A percentile compares a stretch with the other conserved stretches of the same genome.
Conservation (phyloP, 2,797 vertebrate species). For the Poecilia velifera region DNA sequence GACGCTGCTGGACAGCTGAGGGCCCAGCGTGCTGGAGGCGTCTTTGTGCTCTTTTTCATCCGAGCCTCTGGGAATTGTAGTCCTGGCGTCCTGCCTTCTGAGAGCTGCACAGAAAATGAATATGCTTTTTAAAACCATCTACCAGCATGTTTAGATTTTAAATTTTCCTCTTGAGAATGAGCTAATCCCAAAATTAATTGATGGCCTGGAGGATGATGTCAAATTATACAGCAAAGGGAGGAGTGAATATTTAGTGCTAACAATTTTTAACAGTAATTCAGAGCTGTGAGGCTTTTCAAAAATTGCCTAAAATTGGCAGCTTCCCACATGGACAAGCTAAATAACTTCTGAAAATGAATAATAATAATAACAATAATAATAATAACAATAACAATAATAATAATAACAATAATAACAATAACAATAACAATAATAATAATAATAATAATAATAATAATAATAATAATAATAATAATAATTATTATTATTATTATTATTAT, state of each 20-base stretch:
- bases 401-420: no score
- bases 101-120: slow-evolving; percentile 78
- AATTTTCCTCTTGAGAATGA: background rate
- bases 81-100: slow-evolving; percentile 72
- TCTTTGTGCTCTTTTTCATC: slow-evolving; percentile 68
- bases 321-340: background rate
- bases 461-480: no score
- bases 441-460: no score
- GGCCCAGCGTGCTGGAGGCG: slow-evolving; percentile 77
- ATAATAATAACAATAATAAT: background rate
- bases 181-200: background rate
- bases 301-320: background rate
- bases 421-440: background rate
- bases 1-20: slow-evolving; percentile 72
- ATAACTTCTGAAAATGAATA: background rate
- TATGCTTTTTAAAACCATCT: background rate
- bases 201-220: background rate
- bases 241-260: background rate
- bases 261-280: background rate
- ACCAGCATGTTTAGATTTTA: background rate
- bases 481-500: no score
- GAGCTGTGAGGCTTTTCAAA: background rate
- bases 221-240: background rate
- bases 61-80: slow-evolving; percentile 56
- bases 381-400: no score